Evolutionary conservation across 1,140 invertebrate species (phyloP), one percentile per base, ranked within the genome.

Genomic region (Dendroctonus ponderosae): DNA sequence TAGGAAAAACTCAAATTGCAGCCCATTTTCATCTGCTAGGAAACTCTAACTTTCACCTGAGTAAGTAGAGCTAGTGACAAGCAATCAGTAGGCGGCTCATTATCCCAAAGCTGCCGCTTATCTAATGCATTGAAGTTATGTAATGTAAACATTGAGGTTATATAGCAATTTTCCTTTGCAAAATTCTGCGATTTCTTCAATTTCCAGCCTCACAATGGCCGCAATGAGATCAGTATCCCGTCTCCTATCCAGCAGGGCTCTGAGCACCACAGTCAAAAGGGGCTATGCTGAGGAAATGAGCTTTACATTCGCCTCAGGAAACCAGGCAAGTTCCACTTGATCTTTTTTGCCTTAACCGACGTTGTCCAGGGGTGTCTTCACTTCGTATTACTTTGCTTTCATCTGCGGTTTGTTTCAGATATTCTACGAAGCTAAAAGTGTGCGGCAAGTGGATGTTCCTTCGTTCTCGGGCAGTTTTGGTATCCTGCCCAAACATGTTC

Each of bases 391-490:
- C 1, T 40, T 38, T 57, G 14, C 11, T 57, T n/a, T n/a, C n/a
- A n/a, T n/a, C n/a, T n/a, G 3, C 37, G 12, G 11, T 56, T 58
- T 74, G 62, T 63, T 80, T 84, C 75, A 97, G 93, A 92, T 97
- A 9, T 97, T 93, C 80, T 99, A 96, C 79, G 87, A 95, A 76
- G 84, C 89, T 71, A 86, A 86, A 69, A 87, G 87, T 70, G 89
- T 99, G 3, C 94, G 90, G 76, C 97, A 99, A 85, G 88, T 99
- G 41, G 98, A 99, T 85, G 97, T 99, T 15, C 97, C 97, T 70
- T 96, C 96, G 11, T 94, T 99, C 78, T 96, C 92, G 76, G 96
- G 97, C 57, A 84, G 87, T 57, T 97, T 99, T 82, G 98, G 98
- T 89, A 98, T 99, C 78, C 82, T 99, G 57, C 92, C 97, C 2